Evolutionary conservation across 2,797 vertebrate genomes (phyloP), one percentile per base, ranked within the genome.

Genomic region (Myotis vivesi): DNA sequence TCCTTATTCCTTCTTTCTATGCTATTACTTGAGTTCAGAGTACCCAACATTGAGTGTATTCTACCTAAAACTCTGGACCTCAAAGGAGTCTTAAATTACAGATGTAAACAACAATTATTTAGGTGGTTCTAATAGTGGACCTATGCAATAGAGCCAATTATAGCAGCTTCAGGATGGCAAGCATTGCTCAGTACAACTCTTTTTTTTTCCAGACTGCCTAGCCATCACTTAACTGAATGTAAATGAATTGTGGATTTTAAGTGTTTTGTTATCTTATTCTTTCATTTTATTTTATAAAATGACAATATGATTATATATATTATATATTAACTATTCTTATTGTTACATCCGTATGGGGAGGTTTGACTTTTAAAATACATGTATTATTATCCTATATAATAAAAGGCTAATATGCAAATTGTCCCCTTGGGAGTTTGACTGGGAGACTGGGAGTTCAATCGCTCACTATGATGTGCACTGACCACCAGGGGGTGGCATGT

Each of bases 281-380:
- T 64, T 64, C 5, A 59, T 30, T 11, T 82, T 80, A 3, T 44
- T 66, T 55, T 51, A 20, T 64, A 41, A 89, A n/a, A 33, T 6
- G 86, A 68, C 72, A 79, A n/a, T 62, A 49, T 49, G 5, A 28
- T 20, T 30, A 22, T 71, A 44, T 23, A 57, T 57, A 20, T 69
- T 38, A 30, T 71, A 44, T 23, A 46, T 59, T 82, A 83, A 33
- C 20, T 71, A 11, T 25, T 17, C 3, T 69, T 83, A 46, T 76
- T 49, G 46, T 30, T 46, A 36, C 16, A 73, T 30, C 13, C 68
- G 76, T 73, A 49, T 82, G 71, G 25, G 17, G 68, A 75, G 3
- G 5, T 57, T 93, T 87, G 79, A 88, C 73, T 96, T 86, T 69
- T 22, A 69, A 84, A 85, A 20, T 20, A 80, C 15, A 19, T 66